Evolutionary conservation across 1,140 invertebrate genomes (phyloP), one percentile per base, ranked within the genome.

Genomic region (Atopsyche davidsoni): DNA sequence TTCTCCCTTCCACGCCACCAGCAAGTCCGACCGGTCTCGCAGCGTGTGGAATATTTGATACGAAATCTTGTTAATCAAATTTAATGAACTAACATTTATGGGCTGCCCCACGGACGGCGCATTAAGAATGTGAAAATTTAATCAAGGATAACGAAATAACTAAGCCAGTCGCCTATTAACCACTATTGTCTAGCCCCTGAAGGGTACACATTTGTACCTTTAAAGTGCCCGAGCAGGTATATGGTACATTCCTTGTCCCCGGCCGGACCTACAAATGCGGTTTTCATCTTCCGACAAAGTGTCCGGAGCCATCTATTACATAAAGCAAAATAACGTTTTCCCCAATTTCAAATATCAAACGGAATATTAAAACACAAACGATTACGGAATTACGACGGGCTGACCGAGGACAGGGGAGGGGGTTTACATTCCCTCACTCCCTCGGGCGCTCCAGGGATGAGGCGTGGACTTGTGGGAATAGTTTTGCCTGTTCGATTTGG

Each of bases 361-460:
- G 51, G 55, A 53, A 57, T 57, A 57, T 57, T 57, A 57, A 57
- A 57, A 57, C 55, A 57, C 53, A 53, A 57, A 51, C 55, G 55
- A 57, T 57, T 57, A 57, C 51, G 55, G 53, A 57, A 57, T 57
- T 57, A 53, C 47, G 55, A 39, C 28, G 43, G 40, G 53, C 36
- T 21, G 23, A 35, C 39, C 35, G 44, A 18, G 44, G 39, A 28
- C 7, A 7, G 25, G 25, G n/a, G 7, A n/a, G n/a, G n/a, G n/a
- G n/a, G n/a, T n/a, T n/a, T n/a, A n/a, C n/a, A n/a, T n/a, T n/a
- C n/a, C n/a, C n/a, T n/a, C n/a, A n/a, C n/a, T n/a, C n/a, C n/a
- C n/a, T n/a, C n/a, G n/a, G n/a, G n/a, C n/a, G n/a, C n/a, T n/a
- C n/a, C n/a, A n/a, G n/a, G n/a, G n/a, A n/a, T n/a, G n/a, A n/a